Evolutionary conservation across 1,140 invertebrate genomes (phyloP).

Genomic region (Trichogramma pretiosum): DNA sequence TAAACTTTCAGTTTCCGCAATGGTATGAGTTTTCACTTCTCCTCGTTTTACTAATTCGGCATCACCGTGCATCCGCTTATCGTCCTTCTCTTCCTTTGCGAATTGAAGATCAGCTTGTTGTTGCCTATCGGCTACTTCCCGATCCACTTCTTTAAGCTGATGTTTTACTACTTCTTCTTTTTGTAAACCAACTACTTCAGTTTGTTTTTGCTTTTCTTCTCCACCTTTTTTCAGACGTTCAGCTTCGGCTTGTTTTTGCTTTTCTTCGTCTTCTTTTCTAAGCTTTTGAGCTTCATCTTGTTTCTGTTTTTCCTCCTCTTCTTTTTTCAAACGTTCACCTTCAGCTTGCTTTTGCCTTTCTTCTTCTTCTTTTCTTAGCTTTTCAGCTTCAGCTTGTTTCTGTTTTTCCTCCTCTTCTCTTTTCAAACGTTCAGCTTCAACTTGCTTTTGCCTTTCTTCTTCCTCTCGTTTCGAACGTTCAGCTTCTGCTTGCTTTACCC

Average conservation of each 20-base stretch:
- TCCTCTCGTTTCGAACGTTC: background rate
- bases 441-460: background rate
- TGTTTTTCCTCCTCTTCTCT: constrained; percentile 4
- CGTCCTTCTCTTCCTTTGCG: too few species aligned
- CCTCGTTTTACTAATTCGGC: too few species aligned
- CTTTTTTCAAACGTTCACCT: background rate
- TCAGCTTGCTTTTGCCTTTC: background rate
- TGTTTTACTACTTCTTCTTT: constrained; percentile 10
- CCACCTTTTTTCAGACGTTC: background rate
- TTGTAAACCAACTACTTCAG: background rate
- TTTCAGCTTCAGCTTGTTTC: constrained; percentile 19
- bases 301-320: background rate
- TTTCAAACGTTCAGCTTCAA: background rate
- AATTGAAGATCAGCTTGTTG: too few species aligned
- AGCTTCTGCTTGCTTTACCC: background rate
- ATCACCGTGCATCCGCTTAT: too few species aligned
- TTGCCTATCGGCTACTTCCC: too few species aligned
- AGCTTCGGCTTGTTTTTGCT: background rate
- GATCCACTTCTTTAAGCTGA: constrained; percentile 12
- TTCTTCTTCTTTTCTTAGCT: constrained; percentile 16
- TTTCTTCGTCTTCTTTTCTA: background rate
- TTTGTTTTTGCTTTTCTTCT: background rate
- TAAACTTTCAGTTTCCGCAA: too few species aligned
- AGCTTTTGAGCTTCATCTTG: background rate
- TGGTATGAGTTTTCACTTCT: too few species aligned